A percentile compares a stretch with the other conserved stretches of the same genome.
Conservation (phyloP, 2,113 vertebrate species). For the Calypte anna region DNA sequence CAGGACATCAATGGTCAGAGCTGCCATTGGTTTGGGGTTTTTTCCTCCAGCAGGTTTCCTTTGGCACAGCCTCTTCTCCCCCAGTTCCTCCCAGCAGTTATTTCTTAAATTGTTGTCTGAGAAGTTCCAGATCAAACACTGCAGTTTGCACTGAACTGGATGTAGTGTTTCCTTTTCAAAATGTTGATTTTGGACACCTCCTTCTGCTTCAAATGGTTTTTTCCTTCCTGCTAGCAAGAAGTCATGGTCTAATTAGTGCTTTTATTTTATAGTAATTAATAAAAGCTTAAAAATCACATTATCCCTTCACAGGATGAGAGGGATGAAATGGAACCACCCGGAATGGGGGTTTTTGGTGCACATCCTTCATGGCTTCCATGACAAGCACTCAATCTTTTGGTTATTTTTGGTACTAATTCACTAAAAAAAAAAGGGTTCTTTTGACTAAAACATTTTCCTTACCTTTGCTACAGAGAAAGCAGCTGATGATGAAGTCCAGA, state of each 20-base stretch:
- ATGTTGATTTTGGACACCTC: neutral
- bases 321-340: neutral
- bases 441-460: neutral
- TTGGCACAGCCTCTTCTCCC: neutral
- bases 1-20: neutral
- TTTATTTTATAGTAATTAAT: neutral
- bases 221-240: neutral
- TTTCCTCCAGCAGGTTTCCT: neutral
- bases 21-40: neutral
- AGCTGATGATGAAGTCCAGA: constrained; percentile 91
- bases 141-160: neutral
- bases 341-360: neutral
- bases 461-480: constrained; percentile 82
- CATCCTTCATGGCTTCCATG: neutral
- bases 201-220: neutral
- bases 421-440: neutral
- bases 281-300: neutral
- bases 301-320: neutral
- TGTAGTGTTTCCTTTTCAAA: neutral
- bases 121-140: neutral
- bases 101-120: neutral
- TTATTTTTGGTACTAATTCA: neutral
- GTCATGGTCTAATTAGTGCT: neutral
- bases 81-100: neutral
- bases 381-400: neutral